Base-by-base conservation (phyloP, 2,888 invertebrate species). In the Hypolimnas misippus region DNA sequence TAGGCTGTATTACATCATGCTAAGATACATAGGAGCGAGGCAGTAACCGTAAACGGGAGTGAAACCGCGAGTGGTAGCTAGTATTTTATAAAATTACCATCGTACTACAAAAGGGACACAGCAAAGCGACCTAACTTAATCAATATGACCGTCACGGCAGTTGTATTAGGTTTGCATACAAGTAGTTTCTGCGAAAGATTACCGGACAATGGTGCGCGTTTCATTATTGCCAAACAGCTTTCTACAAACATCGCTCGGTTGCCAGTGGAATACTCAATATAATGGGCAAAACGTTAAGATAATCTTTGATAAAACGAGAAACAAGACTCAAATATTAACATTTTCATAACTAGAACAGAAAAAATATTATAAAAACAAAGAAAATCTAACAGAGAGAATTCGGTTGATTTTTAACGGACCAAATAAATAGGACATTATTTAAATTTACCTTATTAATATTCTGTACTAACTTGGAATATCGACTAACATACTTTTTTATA, bases 141-240 rank as follows among this genome's bases (percentile, higher is more conserved):
- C 68, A 63, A 75, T 81, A 88, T 84, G 81, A 76, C 73, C 73
- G 79, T 86, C 88, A 88, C 87, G 85, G 75, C 72, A 69, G 60
- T 66, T 76, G 77, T 76, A 78, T 79, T 79, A 76, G 78, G 81
- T 83, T 83, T 84, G 83, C 82, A 87, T 87, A 84, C 82, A 81
- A 82, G 81, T 73, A 72, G 79, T 77, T 91, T 91, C 91, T 86
- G 83, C 84, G 91, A 91, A 92, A 87, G 86, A 90, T 89, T 86
- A 89, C 83, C 81, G 84, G 84, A 89, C 90, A 90, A 89, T 85
- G 77, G 83, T 16, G 17, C 78, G 76, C 79, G 81, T 80, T 79
- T 84, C 77, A 73, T 78, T 89, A 89, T 89, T 88, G 84, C 89
- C 85, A 89, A 91, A 89, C 86, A 81, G 90, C 91, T 92, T 92